phyloP scores from a whole-genome alignment of 2,113 vertebrate species.

The Entomyzon cyanotis region DNA sequence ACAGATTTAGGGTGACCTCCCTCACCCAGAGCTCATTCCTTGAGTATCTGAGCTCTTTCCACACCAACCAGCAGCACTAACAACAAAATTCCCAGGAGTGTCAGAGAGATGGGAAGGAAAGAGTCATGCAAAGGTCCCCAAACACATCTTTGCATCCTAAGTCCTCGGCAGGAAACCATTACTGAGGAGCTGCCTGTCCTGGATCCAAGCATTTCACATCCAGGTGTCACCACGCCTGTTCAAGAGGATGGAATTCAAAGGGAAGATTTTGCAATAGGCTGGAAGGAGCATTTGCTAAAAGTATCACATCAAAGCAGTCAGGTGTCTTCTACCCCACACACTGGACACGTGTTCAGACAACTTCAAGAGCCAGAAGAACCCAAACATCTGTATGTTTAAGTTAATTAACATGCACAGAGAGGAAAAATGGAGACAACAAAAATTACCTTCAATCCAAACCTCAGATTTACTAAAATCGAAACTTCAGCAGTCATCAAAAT shows the following conservation, averaged over 20 bases:
- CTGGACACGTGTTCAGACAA: rapidly evolving
- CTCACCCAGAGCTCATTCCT: background rate
- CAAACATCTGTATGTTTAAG: background rate
- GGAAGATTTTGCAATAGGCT: background rate
- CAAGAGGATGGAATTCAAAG: background rate
- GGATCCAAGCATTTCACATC: background rate
- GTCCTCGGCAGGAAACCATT: background rate
- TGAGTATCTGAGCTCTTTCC: rapidly evolving
- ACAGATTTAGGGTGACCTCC: background rate
- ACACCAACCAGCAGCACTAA: background rate
- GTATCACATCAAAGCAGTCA: background rate
- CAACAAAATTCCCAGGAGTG: rapidly evolving
- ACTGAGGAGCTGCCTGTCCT: background rate
- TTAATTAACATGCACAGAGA: background rate
- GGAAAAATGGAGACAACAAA: background rate
- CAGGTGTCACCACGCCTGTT: background rate
- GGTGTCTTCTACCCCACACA: background rate
- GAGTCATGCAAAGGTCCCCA: rapidly evolving
- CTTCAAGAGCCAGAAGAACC: background rate
- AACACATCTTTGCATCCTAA: background rate
- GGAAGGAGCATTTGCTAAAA: background rate
- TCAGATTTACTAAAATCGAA: background rate
- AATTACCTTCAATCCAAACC: background rate
- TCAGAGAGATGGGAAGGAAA: background rate
- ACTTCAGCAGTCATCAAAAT: background rate